phyloP scores from a whole-genome alignment of 2,888 invertebrate species.

The Pharmacophagus antenor region DNA sequence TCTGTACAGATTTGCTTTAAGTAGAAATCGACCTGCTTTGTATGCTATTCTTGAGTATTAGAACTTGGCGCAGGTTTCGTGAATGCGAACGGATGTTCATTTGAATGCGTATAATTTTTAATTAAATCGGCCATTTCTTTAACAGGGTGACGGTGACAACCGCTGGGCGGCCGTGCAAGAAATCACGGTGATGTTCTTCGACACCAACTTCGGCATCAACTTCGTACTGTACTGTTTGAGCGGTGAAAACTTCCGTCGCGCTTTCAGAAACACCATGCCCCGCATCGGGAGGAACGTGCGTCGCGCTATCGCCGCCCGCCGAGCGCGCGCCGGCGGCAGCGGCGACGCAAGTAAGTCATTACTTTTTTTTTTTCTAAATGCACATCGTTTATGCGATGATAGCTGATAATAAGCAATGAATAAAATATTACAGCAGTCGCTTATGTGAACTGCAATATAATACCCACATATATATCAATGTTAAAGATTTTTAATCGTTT shows the following conservation, averaged over 20 bases:
- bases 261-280: constrained; percentile 59
- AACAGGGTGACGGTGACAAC: constrained; percentile 47
- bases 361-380: not conserved
- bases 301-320: constrained; percentile 34
- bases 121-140: not conserved
- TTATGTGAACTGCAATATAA: not conserved
- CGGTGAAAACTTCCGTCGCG: constrained; percentile 89
- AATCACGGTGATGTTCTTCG: constrained; percentile 85
- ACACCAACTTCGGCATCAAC: constrained; percentile 92
- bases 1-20: no score
- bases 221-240: constrained; percentile 90
- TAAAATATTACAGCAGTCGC: not conserved
- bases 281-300: constrained; percentile 39
- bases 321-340: constrained; percentile 39
- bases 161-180: constrained; percentile 82
- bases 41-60: no score
- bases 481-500: no score
- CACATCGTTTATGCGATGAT: not conserved
- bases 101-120: not conserved
- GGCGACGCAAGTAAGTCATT: constrained; percentile 55
- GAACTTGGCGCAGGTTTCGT: no score
- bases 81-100: no score
- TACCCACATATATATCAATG: no score
- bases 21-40: no score
- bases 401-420: not conserved